Evolutionary conservation across 2,797 vertebrate genomes (phyloP).

Genomic region (Scolopax bukidnonensis): DNA sequence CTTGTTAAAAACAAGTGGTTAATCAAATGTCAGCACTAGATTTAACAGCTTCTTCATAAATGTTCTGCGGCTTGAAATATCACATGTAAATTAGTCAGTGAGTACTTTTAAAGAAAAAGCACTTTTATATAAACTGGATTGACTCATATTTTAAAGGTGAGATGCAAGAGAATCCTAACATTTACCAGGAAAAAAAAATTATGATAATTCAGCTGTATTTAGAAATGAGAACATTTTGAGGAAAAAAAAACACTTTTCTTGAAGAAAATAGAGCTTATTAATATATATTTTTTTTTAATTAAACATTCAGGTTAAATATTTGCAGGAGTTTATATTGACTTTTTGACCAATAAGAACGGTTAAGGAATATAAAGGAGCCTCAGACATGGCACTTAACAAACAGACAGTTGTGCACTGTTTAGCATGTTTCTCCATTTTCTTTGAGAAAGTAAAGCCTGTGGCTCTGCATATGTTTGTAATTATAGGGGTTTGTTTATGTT

Average conservation of each 20-base stretch:
- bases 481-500: neutral
- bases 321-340: neutral
- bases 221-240: neutral
- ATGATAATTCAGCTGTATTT: neutral
- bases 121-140: neutral
- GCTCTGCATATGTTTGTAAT: neutral
- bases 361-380: neutral
- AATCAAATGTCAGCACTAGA: neutral
- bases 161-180: neutral
- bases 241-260: neutral
- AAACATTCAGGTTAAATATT: neutral
- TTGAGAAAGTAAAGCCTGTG: neutral
- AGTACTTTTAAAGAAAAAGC: neutral
- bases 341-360: neutral
- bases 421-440: neutral
- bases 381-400: neutral
- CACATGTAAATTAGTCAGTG: neutral
- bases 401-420: neutral
- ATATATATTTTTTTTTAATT: neutral
- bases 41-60: neutral
- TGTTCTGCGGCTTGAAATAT: neutral
- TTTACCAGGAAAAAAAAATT: neutral
- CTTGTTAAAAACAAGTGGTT: neutral
- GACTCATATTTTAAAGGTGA: neutral
- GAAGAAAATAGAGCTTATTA: neutral